A percentile compares a stretch with the other conserved stretches of the same genome.
These are phyloP conservation scores for Pheucticus melanocephalus DNA, from an alignment of 2,113 vertebrate species.

Conservation along the genomic window DNA sequence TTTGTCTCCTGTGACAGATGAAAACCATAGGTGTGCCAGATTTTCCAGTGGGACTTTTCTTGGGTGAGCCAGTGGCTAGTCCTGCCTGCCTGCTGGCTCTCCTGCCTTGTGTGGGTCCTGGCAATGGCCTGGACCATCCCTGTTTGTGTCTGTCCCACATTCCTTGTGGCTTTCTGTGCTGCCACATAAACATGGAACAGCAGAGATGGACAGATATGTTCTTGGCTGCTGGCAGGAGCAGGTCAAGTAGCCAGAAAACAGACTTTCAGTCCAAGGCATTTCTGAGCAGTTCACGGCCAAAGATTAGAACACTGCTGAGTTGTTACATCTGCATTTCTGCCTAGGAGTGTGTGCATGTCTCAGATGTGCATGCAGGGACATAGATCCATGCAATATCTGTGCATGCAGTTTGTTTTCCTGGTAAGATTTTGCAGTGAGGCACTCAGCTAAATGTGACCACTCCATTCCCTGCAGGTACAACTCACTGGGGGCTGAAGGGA, in stretches of 20 bases:
- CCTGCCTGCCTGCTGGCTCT: not conserved
- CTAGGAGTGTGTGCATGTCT: not conserved
- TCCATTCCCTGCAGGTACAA: not conserved
- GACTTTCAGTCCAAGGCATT: not conserved
- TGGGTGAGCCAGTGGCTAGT: not conserved
- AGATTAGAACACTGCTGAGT: not conserved
- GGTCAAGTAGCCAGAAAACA: constrained; percentile 55
- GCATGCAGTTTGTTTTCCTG: not conserved
- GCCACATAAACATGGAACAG: constrained; percentile 39
- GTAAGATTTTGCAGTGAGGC: not conserved
- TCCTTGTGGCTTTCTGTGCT: constrained; percentile 51
- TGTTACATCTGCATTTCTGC: not conserved
- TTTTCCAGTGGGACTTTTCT: constrained; percentile 16
- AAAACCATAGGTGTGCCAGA: constrained; percentile 29
- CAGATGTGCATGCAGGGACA: not conserved
- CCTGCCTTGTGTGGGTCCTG: not conserved
- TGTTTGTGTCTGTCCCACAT: constrained; percentile 51
- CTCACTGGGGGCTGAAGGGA: not conserved
- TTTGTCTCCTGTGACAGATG: constrained; percentile 13
- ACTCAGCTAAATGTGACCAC: not conserved
- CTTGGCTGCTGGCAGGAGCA: constrained; percentile 53
- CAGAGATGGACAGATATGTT: constrained; percentile 49
- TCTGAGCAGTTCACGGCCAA: not conserved
- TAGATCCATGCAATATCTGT: not conserved
- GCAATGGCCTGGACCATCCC: constrained; percentile 12